Percentiles rank a stretch among this genome's conserved stretches.
These are phyloP conservation scores for Montipora cactus DNA, from an alignment of 64 coral and sea anemone species.

Conservation along the genomic window DNA sequence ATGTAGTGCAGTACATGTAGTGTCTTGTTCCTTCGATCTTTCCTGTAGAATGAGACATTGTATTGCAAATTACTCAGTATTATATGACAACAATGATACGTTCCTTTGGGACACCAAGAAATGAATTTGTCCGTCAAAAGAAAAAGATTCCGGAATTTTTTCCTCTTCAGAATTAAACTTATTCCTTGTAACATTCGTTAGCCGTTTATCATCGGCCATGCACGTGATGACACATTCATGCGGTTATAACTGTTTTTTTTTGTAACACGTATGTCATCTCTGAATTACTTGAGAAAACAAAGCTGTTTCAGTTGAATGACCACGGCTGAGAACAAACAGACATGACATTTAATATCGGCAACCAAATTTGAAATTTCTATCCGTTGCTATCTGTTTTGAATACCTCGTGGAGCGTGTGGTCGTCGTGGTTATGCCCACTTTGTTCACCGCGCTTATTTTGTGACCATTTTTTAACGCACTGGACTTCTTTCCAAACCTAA, in stretches of 20 bases:
- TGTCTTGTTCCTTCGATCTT: background rate
- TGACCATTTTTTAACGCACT: background rate
- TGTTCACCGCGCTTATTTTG: background rate
- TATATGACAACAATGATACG: background rate
- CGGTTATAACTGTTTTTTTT: background rate
- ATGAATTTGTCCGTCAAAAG: background rate
- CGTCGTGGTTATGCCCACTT: background rate
- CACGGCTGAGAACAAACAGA: constrained; percentile 38
- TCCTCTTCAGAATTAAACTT: background rate
- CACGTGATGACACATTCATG: background rate
- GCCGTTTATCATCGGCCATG: background rate
- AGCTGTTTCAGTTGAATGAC: constrained; percentile 36
- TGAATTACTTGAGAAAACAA: constrained; percentile 43
- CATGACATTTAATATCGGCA: constrained; percentile 36
- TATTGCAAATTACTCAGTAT: background rate
- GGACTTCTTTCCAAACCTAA: background rate
- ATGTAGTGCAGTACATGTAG: background rate
- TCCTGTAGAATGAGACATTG: background rate
- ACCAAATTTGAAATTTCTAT: constrained; percentile 53
- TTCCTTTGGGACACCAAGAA: background rate
- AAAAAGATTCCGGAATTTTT: background rate
- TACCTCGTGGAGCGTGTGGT: constrained; percentile 10
- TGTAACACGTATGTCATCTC: constrained; percentile 39
- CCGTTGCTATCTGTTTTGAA: constrained; percentile 51
- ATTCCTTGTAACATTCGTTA: background rate